Base-by-base conservation (phyloP, 2,888 invertebrate species). In the Frankliniella fusca region DNA sequence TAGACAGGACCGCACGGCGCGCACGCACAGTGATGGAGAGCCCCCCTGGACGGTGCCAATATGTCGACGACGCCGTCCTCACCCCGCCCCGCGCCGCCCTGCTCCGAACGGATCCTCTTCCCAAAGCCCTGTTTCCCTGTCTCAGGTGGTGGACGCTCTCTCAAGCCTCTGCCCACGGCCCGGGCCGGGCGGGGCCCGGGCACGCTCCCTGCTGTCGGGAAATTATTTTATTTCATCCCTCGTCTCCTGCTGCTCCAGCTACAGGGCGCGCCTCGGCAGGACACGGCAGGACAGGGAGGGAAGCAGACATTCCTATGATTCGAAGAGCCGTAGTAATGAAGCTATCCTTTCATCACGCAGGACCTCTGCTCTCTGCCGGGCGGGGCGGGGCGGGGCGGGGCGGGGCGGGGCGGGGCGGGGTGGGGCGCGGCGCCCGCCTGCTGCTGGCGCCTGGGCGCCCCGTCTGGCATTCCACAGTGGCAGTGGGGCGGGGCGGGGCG, bases 281-380 rank as follows among this genome's bases (percentile, higher is more conserved):
- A 38, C 38, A 38, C 38, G 38, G 5, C 38, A 38, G 3, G 38
- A 5, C 38, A 38, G 38, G 38, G 38, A 5, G 38, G 38, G 38
- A 38, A 38, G 61, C 61, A 7, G 61, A 27, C 70, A 76, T 76
- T 76, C 70, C 70, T 76, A 23, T 76, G 70, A 76, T 76, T 76
- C 27, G 54, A 15, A 8, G 70, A 27, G 70, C 12, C 12, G 12
- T 23, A 23, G 70, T 76, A 27, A 76, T 76, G 70, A 70, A 70
- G 70, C 70, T 23, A 23, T 70, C n/a, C 27, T 76, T 27, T 23
- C 27, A n/a, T 11, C 61, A 18, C 61, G 61, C 18, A 20, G 61
- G 38, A 38, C 38, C 38, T 38, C 38, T 38, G 38, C 38, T 38
- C 38, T 38, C 38, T 38, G 38, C 54, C 15, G 5, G 54, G 54